Evolutionary conservation across 2,888 invertebrate genomes (phyloP), one percentile per base, ranked within the genome.

Genomic region (Ischnus inquisitorius): DNA sequence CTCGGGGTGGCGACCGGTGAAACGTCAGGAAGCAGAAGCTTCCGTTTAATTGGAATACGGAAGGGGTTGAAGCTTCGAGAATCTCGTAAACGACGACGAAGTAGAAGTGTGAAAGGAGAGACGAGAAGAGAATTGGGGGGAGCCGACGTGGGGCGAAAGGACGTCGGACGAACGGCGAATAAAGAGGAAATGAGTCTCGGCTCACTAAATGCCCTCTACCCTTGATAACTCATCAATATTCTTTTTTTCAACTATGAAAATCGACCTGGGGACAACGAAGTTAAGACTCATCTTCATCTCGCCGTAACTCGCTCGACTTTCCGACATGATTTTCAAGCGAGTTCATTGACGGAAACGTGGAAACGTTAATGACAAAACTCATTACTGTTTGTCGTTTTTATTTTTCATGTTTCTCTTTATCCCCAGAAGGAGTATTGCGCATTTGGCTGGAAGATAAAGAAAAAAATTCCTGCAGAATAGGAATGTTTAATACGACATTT

Each of bases 141-240:
- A 22, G 54, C 34, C 34, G 12, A 6, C 16, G 16, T 28, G 48
- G 19, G 19, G 51, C 43, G n/a, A 25, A 48, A 62, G 51, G 64
- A 71, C 72, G 79, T 75, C 28, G 71, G 46, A 48, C 75, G 60
- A 54, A 69, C 68, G 39, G 34, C 48, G 28, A 76, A 62, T 76
- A 68, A 69, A 60, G 65, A 39, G 67, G 74, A 68, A 75, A 75
- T 75, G 75, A 64, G 48, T 64, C 60, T 74, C 62, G 74, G 74
- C 75, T 51, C 75, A n/a, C 75, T 75, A 64, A 75, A 75, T 75
- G 75, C 48, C 75, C 75, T 74, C 48, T 84, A 77, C 82, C 77
- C 85, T 85, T 86, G 86, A 88, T 86, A 84, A 85, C 87, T 88
- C 87, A 86, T 87, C 84, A 84, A 86, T 83, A 87, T 87, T 85